Percentiles rank a stretch among this genome's conserved stretches.
Conservation (phyloP, 2,113 vertebrate species). For the Amphiprion percula region DNA sequence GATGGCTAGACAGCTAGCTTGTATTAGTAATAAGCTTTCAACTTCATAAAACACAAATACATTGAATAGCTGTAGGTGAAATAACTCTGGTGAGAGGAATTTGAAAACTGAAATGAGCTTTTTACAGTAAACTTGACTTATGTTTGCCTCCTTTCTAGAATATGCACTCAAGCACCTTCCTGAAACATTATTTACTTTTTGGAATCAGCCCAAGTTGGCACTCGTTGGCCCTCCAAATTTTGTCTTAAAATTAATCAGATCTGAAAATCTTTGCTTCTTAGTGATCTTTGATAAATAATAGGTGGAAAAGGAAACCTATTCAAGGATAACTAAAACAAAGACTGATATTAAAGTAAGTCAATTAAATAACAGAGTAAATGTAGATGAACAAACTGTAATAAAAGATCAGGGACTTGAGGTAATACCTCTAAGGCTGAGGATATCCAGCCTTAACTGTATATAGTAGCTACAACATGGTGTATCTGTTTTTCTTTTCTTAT, state of each 20-base stretch:
- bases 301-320: neutral
- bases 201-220: neutral
- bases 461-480: conserved; percentile 10
- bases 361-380: neutral
- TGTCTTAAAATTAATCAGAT: neutral
- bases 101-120: neutral
- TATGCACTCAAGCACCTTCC: neutral
- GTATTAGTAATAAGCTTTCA: neutral
- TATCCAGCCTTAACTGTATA: conserved; percentile 2
- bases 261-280: neutral
- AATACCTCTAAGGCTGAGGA: conserved; percentile 18
- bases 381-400: conserved; percentile 18
- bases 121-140: neutral
- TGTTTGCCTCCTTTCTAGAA: neutral
- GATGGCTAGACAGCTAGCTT: neutral
- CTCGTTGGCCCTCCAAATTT: neutral
- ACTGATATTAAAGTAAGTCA: neutral
- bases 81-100: no score
- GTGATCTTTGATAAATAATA: neutral
- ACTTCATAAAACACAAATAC: no score
- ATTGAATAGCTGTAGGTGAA: no score
- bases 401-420: conserved; percentile 31
- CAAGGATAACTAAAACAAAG: neutral
- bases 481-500: conserved; percentile 9
- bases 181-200: neutral